phyloP scores from a whole-genome alignment of 1,140 invertebrate genomes.

The Lepidostoma basale region DNA sequence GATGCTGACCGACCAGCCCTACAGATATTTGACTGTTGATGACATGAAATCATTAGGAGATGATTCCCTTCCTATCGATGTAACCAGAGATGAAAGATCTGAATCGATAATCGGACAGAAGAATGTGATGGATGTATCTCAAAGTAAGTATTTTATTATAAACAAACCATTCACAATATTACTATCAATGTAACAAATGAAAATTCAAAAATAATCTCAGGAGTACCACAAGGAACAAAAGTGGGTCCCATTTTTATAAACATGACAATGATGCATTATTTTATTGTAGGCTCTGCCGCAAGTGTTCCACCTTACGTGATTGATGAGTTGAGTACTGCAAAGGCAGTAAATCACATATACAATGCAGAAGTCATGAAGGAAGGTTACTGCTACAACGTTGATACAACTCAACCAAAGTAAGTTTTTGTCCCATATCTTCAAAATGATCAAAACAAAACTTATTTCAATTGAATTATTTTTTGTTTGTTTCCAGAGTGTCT shows the following conservation, averaged over 20 bases:
- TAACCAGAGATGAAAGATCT: constrained; percentile 84
- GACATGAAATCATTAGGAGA: constrained; percentile 94
- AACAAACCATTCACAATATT: too few species aligned
- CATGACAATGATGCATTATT: background rate
- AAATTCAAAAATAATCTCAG: background rate
- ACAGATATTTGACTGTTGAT: constrained; percentile 89
- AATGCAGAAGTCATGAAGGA: constrained; percentile 56
- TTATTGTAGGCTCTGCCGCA: constrained; percentile 28
- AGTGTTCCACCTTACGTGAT: constrained; percentile 40
- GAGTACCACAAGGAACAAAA: too few species aligned
- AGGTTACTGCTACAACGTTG: constrained; percentile 60
- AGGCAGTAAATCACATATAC: constrained; percentile 50
- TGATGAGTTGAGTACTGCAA: constrained; percentile 35
- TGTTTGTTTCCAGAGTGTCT: background rate
- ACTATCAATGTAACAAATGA: too few species aligned
- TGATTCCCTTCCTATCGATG: constrained; percentile 91
- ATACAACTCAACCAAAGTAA: constrained; percentile 59
- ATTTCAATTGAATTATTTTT: background rate
- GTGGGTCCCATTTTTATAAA: background rate
- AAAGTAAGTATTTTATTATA: constrained; percentile 48
- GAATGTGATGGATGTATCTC: constrained; percentile 60
- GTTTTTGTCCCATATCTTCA: constrained; percentile 24
- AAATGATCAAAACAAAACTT: background rate
- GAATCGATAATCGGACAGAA: constrained; percentile 63
- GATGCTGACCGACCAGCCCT: constrained; percentile 87